Evolutionary conservation across 2,888 invertebrate species (phyloP), one percentile per base, ranked within the genome.

Genomic region (Epirrita christyi): DNA sequence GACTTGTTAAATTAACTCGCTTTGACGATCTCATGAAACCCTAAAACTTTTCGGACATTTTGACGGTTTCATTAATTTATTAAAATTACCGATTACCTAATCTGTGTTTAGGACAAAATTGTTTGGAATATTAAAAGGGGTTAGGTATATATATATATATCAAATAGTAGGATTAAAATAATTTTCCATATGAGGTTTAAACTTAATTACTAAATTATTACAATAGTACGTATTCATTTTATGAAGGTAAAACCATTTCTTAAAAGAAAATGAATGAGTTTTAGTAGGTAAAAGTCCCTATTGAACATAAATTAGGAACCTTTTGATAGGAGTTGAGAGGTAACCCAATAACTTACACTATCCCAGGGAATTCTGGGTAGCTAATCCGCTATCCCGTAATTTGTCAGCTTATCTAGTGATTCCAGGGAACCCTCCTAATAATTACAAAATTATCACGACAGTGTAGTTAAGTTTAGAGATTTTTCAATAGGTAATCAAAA

Each of bases 321-420:
- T 42, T 49, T 37, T 51, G 59, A 59, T 59, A 59, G 41, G 46
- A 55, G 59, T 52, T 50, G 42, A 46, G 46, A 59, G 50, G 42
- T 49, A n/a, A 43, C 46, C 37, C 45, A 13, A 59, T 59, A 59
- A 59, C 50, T 51, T 43, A 59, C 44, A 27, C 15, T 51, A 59
- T 46, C 59, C 54, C 55, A 43, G 59, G 55, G 54, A 54, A 46
- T 55, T 55, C 32, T 32, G 50, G 38, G 7, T 8, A 42, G 34
- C 46, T 43, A 36, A 37, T n/a, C n/a, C n/a, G 40, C 45, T 52
- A 48, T 38, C 48, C 58, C 8, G n/a, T 38, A 59, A 59, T 59
- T 59, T 59, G 59, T 59, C 59, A 59, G 59, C 59, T 54, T 59
- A 59, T 59, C 59, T 50, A 32, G 29, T 47, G 46, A 55, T 59